Conservation (phyloP, 1,140 invertebrate species). For the Drosophila watanabei region DNA sequence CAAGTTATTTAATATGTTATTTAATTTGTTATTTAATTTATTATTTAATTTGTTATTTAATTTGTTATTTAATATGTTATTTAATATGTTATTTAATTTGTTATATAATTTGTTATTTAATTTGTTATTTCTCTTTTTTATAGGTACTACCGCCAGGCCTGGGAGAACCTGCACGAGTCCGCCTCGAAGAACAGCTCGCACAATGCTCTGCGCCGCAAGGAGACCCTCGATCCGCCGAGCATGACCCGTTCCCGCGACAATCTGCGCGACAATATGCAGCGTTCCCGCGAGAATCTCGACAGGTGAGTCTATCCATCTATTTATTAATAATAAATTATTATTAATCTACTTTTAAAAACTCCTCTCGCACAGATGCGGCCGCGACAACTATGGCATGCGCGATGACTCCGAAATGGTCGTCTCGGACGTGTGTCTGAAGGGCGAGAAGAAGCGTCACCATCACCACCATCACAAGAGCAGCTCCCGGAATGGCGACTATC, state of each 20-base stretch:
- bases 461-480: conserved; percentile 91
- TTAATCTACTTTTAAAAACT: not conserved
- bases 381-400: conserved; percentile 89
- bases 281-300: conserved; percentile 86
- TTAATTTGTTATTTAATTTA: too few relatives aligned
- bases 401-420: conserved; percentile 94
- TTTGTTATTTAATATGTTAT: too few relatives aligned
- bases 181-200: conserved; percentile 86
- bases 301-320: too few relatives aligned
- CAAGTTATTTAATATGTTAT: too few relatives aligned
- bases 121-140: not conserved
- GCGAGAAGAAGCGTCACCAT: conserved; percentile 92
- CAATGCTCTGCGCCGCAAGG: conserved; percentile 88
- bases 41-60: too few relatives aligned
- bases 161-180: conserved; percentile 96
- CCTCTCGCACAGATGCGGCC: conserved; percentile 54
- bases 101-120: too few relatives aligned
- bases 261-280: conserved; percentile 84
- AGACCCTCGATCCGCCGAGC: conserved; percentile 90
- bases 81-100: too few relatives aligned
- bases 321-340: too few relatives aligned
- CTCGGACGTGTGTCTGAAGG: conserved; percentile 88
- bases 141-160: conserved; percentile 93
- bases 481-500: conserved; percentile 81
- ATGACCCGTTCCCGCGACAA: conserved; percentile 85